phyloP scores from a whole-genome alignment of 2,113 vertebrate genomes.

The Tringa solitaria region DNA sequence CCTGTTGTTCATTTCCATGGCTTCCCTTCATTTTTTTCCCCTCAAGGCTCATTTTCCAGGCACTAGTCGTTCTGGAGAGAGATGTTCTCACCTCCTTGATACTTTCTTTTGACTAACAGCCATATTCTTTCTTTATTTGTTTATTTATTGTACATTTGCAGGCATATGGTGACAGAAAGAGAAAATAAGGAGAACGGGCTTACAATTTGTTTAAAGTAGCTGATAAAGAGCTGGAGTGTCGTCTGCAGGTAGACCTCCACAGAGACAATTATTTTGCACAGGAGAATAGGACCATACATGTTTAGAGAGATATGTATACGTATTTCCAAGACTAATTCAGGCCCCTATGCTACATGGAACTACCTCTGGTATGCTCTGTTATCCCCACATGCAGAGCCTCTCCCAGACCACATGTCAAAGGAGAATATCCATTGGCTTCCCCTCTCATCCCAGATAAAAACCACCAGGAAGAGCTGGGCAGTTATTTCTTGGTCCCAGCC shows the following conservation, averaged over 20 bases:
- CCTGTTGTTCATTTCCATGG: slow-evolving; percentile 61
- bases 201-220: slow-evolving; percentile 21
- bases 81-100: slow-evolving; percentile 21
- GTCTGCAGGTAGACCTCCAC: neutral
- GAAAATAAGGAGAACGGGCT: neutral
- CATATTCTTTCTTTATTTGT: slow-evolving; percentile 15
- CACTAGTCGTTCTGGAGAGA: neutral
- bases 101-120: slow-evolving; percentile 41
- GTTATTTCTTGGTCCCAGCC: neutral
- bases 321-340: neutral
- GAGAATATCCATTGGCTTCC: neutral
- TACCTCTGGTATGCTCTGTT: neutral
- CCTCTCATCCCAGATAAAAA: neutral
- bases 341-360: neutral
- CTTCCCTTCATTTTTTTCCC: slow-evolving; percentile 37
- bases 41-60: slow-evolving; percentile 44
- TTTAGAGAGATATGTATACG: neutral
- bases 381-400: neutral
- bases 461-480: neutral
- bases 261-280: neutral
- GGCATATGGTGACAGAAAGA: slow-evolving; percentile 3
- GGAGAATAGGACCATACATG: neutral
- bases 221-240: neutral
- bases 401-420: neutral
- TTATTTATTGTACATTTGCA: slow-evolving; percentile 40